phyloP scores from a whole-genome alignment of 2,797 vertebrate genomes.

The Bovichtus diacanthus region DNA sequence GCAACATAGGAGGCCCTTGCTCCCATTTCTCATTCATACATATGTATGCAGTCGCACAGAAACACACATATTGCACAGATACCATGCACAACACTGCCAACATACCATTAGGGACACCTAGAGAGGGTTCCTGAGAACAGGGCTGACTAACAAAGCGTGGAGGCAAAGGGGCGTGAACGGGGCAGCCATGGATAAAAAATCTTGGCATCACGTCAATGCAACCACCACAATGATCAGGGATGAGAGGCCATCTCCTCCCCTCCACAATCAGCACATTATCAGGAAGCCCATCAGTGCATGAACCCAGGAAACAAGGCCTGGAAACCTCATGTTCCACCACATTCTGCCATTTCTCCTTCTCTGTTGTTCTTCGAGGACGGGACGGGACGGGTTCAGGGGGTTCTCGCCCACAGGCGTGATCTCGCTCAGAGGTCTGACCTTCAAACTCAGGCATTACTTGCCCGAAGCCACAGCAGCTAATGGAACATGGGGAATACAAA shows the following conservation, averaged over 20 bases:
- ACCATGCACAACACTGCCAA: slow-evolving; percentile 70
- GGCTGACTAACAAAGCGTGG: slow-evolving; percentile 70
- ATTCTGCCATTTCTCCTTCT: slow-evolving; percentile 54
- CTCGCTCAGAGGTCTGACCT: slow-evolving; percentile 63
- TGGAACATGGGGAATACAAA: slow-evolving; percentile 68
- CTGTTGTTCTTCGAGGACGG: slow-evolving; percentile 53
- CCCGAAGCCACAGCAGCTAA: slow-evolving; percentile 66
- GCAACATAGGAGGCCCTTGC: slow-evolving; percentile 79
- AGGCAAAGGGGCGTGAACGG: slow-evolving; percentile 73
- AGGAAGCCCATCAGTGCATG: slow-evolving; percentile 73
- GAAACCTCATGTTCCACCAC: slow-evolving; percentile 68
- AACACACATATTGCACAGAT: slow-evolving; percentile 73
- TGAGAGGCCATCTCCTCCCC: slow-evolving; percentile 75
- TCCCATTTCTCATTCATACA: slow-evolving; percentile 77
- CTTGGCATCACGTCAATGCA: slow-evolving; percentile 82
- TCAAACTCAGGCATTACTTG: slow-evolving; percentile 59
- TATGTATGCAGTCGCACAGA: slow-evolving; percentile 71
- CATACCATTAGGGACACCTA: slow-evolving; percentile 80
- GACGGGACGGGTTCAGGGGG: slow-evolving; percentile 59
- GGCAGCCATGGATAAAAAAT: slow-evolving; percentile 65
- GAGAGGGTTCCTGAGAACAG: slow-evolving; percentile 84
- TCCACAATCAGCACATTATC: slow-evolving; percentile 76
- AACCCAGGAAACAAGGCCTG: slow-evolving; percentile 70
- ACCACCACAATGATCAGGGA: slow-evolving; percentile 72
- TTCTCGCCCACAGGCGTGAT: slow-evolving; percentile 58